Conservation (phyloP, 2,888 invertebrate species). For the Hanleya hanleyi region DNA sequence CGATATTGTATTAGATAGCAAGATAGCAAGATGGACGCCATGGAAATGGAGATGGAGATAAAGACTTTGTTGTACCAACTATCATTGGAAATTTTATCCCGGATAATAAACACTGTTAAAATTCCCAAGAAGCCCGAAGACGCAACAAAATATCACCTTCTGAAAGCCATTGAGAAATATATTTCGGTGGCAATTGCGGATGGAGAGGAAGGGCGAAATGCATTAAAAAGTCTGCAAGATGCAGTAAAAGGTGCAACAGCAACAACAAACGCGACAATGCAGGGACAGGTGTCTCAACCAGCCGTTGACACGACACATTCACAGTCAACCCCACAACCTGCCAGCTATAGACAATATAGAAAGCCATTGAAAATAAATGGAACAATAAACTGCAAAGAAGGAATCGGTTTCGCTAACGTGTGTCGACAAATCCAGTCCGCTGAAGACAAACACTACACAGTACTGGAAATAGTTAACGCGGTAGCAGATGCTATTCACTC, state of each 20-base stretch:
- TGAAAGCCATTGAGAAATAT: neutral
- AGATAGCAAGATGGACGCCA: neutral
- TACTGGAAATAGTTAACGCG: neutral
- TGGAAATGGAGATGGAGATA: neutral
- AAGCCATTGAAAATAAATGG: neutral
- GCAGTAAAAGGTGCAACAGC: neutral
- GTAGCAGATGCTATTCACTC: neutral
- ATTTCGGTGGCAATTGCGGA: neutral
- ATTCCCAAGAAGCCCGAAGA: neutral
- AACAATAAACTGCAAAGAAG: neutral
- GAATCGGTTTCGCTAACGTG: neutral
- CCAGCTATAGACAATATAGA: neutral
- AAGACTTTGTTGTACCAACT: neutral
- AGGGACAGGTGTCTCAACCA: neutral
- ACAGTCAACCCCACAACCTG: neutral
- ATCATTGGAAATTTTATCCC: neutral
- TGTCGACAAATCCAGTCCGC: neutral
- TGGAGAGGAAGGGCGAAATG: neutral
- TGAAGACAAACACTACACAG: neutral
- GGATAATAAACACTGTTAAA: too few species aligned
- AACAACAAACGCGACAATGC: neutral
- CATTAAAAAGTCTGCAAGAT: neutral
- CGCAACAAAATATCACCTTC: neutral
- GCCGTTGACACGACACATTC: neutral
- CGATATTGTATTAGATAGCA: too few species aligned